Percentiles rank a stretch among this genome's conserved stretches.
Evolutionary conservation across 2,113 vertebrate genomes (phyloP).

Genomic region (Centropristis striata): DNA sequence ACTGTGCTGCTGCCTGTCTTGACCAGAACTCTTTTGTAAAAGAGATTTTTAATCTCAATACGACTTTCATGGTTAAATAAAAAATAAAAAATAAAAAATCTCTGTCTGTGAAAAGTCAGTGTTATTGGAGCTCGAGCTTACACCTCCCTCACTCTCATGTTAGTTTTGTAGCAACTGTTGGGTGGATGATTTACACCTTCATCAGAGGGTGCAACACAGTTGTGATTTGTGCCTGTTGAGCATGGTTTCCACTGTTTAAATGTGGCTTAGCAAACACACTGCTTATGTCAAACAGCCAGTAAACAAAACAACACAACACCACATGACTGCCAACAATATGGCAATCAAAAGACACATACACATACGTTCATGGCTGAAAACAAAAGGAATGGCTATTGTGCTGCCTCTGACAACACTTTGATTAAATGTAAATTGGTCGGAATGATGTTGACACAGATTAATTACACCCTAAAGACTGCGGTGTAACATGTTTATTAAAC

Average conservation of each 20-base stretch:
- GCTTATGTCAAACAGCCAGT: not conserved
- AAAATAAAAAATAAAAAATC: too few species aligned
- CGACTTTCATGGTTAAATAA: too few species aligned
- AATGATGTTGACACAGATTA: conserved; percentile 4
- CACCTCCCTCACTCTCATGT: not conserved
- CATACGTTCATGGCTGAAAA: not conserved
- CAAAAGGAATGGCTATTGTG: not conserved
- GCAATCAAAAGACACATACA: not conserved
- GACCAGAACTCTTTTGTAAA: too few species aligned
- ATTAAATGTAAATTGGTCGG: not conserved
- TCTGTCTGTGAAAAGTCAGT: too few species aligned
- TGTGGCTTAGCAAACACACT: not conserved
- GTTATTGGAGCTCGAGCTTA: not conserved
- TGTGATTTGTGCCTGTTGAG: not conserved
- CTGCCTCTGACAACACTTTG: not conserved
- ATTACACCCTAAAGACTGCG: not conserved
- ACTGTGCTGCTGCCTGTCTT: too few species aligned
- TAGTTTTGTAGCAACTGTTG: not conserved
- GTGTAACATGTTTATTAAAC: not conserved
- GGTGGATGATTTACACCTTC: not conserved
- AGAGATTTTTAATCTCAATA: too few species aligned
- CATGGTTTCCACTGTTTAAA: not conserved
- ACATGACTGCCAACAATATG: not conserved
- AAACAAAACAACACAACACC: conserved; percentile 11
- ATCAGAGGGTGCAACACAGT: too few species aligned